A percentile compares a stretch with the other conserved stretches of the same genome.
phyloP scores from a whole-genome alignment of 2,113 vertebrate genomes.

The Crypturellus undulatus region DNA sequence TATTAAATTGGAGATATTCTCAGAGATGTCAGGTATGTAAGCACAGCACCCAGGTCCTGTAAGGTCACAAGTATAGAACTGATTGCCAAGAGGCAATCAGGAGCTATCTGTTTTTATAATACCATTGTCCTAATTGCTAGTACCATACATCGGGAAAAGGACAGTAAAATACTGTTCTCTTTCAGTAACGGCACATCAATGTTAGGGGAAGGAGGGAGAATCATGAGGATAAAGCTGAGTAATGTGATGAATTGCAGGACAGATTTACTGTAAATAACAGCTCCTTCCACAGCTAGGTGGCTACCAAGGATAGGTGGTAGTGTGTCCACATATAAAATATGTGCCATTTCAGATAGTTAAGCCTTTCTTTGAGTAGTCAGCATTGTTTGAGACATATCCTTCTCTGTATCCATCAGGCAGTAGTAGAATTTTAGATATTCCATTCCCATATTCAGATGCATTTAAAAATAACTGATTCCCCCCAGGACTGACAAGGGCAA shows the following conservation, averaged over 20 bases:
- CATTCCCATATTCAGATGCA: background rate
- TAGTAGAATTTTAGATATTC: background rate
- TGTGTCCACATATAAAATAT: background rate
- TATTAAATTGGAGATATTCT: background rate
- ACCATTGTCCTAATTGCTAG: background rate
- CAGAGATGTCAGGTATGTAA: background rate
- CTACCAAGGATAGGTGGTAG: background rate
- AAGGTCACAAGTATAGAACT: background rate
- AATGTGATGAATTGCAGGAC: background rate
- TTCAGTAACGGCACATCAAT: background rate
- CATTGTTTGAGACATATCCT: background rate
- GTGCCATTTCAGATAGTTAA: background rate
- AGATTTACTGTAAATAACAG: background rate
- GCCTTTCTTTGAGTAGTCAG: background rate
- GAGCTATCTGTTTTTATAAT: background rate
- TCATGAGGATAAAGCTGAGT: background rate
- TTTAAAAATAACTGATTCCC: background rate
- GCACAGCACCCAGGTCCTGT: background rate
- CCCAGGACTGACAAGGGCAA: no score
- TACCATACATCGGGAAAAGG: background rate
- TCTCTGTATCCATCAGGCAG: background rate
- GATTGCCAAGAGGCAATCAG: background rate
- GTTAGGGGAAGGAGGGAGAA: background rate
- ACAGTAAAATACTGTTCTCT: background rate
- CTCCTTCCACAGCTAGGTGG: background rate